phyloP scores from a whole-genome alignment of 2,797 vertebrate genomes.

The Holocentrus rufus region DNA sequence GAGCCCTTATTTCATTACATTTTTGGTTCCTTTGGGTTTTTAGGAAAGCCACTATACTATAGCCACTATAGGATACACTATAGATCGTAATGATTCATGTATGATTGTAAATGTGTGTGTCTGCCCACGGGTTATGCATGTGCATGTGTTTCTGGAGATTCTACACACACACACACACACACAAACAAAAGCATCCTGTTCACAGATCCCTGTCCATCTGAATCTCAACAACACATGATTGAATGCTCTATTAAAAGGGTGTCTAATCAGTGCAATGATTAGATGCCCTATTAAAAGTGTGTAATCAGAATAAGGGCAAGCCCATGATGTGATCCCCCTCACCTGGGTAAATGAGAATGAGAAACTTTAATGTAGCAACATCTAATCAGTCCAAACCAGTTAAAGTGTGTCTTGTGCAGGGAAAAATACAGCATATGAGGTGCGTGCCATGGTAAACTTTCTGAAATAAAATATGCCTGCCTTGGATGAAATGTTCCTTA shows the following conservation, averaged over 20 bases:
- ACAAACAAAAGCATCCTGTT: not conserved
- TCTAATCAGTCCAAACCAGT: conserved; percentile 30
- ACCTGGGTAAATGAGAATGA: conserved; percentile 45
- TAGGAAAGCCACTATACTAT: too few relatives aligned
- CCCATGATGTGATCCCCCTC: conserved; percentile 53
- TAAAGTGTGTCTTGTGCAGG: conserved; percentile 28
- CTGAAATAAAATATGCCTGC: conserved; percentile 3
- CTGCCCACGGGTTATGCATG: not conserved
- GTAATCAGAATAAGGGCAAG: conserved; percentile 60
- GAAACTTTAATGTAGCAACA: conserved; percentile 24
- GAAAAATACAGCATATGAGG: conserved; percentile 22
- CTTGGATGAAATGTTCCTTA: not conserved
- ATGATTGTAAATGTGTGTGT: not conserved
- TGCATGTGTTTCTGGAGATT: conserved; percentile 15
- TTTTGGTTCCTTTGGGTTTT: not conserved
- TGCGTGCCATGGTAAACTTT: conserved; percentile 7
- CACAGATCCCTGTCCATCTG: conserved; percentile 1
- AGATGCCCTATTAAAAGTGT: conserved; percentile 45
- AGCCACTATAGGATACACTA: too few relatives aligned
- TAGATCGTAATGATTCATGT: not conserved
- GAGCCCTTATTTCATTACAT: not conserved
- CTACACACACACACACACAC: not conserved
- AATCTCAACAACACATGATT: conserved; percentile 48
- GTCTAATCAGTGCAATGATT: conserved; percentile 69
- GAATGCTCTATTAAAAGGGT: conserved; percentile 46